Conservation (phyloP, 2,797 vertebrate genomes). For the Pseudomugil tenellus region DNA sequence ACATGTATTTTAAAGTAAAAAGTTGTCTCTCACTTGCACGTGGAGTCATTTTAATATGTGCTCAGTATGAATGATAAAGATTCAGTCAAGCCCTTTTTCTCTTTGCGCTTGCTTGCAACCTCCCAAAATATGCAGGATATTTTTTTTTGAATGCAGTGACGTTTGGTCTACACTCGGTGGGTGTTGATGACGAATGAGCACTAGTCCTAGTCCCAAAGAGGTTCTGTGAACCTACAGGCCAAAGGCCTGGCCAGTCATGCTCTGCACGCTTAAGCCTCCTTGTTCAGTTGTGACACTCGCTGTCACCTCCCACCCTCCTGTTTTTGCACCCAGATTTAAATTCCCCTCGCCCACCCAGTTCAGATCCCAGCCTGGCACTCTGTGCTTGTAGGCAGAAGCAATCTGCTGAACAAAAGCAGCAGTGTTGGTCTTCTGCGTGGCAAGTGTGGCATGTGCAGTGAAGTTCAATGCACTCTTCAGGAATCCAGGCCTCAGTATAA, state of each 20-base stretch:
- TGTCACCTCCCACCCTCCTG: constrained; percentile 13
- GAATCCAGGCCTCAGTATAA: not conserved
- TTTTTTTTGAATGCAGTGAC: not conserved
- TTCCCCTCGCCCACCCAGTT: constrained; percentile 74
- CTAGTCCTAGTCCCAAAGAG: constrained; percentile 24
- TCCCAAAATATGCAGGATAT: not conserved
- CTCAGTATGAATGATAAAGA: constrained; percentile 29
- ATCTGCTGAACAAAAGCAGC: constrained; percentile 69
- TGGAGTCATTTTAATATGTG: not conserved
- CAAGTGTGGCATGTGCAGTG: constrained; percentile 51
- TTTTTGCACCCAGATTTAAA: constrained; percentile 60
- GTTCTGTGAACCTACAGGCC: constrained; percentile 45
- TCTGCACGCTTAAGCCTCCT: constrained; percentile 45
- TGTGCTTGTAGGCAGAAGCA: constrained; percentile 36
- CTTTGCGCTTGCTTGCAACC: not conserved
- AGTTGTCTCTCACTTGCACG: not conserved
- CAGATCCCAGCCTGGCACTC: constrained; percentile 75
- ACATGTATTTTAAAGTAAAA: constrained; percentile 60
- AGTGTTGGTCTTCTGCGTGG: constrained; percentile 65
- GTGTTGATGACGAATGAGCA: constrained; percentile 47
- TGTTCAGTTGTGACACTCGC: constrained; percentile 36
- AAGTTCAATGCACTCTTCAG: constrained; percentile 12
- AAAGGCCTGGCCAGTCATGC: constrained; percentile 54
- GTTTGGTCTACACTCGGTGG: constrained; percentile 40
- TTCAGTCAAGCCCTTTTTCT: not conserved